Conservation (phyloP, 2,113 vertebrate genomes). For the Orthonyx spaldingii region DNA sequence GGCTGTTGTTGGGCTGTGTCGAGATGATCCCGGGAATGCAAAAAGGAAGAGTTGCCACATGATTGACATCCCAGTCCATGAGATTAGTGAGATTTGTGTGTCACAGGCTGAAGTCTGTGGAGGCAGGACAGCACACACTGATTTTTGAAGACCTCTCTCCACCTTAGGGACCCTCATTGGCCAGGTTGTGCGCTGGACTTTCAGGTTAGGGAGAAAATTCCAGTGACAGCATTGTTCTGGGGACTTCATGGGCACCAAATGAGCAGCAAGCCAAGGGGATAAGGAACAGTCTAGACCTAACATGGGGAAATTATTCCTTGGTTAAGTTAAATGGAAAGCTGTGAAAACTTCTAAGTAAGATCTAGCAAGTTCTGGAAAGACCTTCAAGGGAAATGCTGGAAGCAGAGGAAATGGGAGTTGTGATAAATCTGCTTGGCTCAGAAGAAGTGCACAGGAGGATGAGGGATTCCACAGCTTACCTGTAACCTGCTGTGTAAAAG, state of each 20-base stretch:
- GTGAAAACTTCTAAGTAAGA: background rate
- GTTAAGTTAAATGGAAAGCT: background rate
- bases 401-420: background rate
- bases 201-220: background rate
- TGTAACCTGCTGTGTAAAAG: background rate
- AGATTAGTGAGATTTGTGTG: background rate
- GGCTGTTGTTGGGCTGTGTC: background rate
- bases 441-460: background rate
- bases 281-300: background rate
- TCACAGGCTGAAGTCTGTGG: background rate
- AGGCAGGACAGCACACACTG: background rate
- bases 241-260: background rate
- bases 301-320: background rate
- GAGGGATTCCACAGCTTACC: background rate
- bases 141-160: background rate
- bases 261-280: background rate
- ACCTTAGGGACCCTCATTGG: background rate
- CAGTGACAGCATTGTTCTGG: background rate
- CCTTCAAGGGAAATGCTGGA: background rate
- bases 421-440: background rate
- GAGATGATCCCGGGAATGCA: background rate
- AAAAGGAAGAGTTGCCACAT: background rate
- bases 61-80: background rate
- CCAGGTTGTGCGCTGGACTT: background rate
- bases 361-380: background rate